Evolutionary conservation across 2,797 vertebrate species (phyloP).

Genomic region (Gymnothorax reevesii): DNA sequence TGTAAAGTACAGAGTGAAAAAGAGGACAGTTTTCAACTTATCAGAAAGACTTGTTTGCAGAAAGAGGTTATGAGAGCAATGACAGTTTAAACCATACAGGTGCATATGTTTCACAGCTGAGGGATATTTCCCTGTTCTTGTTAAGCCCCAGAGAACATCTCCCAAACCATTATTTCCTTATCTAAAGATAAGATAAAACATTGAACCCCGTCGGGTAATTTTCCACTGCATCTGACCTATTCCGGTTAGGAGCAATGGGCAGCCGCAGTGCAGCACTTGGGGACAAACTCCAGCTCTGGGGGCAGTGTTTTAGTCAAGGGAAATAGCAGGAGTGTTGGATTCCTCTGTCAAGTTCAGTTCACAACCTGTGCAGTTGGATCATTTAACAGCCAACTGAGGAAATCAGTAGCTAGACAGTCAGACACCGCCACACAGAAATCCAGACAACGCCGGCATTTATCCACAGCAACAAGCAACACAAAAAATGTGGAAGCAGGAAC

Average conservation of each 20-base stretch:
- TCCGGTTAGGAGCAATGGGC: too few relatives aligned
- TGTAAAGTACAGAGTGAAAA: background rate
- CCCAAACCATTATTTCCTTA: background rate
- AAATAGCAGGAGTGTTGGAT: background rate
- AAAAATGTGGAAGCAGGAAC: too few relatives aligned
- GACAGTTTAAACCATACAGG: background rate
- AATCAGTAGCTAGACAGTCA: background rate
- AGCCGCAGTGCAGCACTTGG: too few relatives aligned
- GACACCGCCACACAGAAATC: background rate
- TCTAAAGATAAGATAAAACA: too few relatives aligned
- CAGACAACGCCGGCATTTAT: background rate
- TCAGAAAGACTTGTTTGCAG: background rate
- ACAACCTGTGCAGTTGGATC: background rate
- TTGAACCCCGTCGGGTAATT: too few relatives aligned
- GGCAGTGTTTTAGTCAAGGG: too few relatives aligned
- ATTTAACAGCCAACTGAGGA: background rate
- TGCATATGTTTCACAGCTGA: background rate
- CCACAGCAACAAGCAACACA: too few relatives aligned
- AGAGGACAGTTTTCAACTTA: background rate
- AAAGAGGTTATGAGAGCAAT: background rate
- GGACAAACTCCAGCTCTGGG: too few relatives aligned
- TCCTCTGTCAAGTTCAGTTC: background rate
- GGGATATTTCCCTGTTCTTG: background rate
- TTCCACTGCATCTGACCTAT: too few relatives aligned
- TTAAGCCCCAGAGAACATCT: background rate